Conservation (phyloP, 2,888 invertebrate genomes). For the Slavum lentiscoides region DNA sequence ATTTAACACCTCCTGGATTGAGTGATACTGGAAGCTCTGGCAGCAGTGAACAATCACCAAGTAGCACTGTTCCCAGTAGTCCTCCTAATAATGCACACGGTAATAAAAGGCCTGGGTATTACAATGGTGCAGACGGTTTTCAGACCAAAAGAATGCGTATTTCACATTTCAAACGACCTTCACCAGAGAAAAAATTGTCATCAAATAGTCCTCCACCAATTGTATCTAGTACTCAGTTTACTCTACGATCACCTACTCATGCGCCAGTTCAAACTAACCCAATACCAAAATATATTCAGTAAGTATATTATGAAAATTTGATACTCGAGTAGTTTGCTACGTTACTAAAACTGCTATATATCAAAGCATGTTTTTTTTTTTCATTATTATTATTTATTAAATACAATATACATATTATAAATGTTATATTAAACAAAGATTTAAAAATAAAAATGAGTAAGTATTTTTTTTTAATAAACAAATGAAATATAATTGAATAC, state of each 20-base stretch:
- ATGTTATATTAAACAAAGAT: too few relatives aligned
- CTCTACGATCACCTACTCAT: conserved; percentile 42
- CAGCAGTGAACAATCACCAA: conserved; percentile 78
- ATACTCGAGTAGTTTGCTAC: too few relatives aligned
- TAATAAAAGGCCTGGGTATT: conserved; percentile 67
- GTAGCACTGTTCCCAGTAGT: conserved; percentile 66
- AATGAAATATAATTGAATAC: too few relatives aligned
- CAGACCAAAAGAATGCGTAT: conserved; percentile 81
- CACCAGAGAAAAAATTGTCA: conserved; percentile 38
- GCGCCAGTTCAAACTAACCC: conserved; percentile 24
- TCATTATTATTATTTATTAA: too few relatives aligned
- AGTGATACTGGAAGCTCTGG: conserved; percentile 76
- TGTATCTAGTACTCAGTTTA: conserved; percentile 46
- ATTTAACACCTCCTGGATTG: conserved; percentile 84
- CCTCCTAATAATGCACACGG: conserved; percentile 54
- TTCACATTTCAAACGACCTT: conserved; percentile 67
- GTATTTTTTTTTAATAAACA: too few relatives aligned
- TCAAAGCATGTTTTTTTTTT: too few relatives aligned
- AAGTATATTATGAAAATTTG: conserved; percentile 3
- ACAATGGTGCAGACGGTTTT: conserved; percentile 66
- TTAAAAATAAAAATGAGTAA: too few relatives aligned
- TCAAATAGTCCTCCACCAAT: conserved; percentile 48
- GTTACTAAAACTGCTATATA: too few relatives aligned
- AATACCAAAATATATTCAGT: conserved; percentile 46
- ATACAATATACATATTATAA: too few relatives aligned